phyloP scores from a whole-genome alignment of 2,113 vertebrate genomes.

The Strix aluco region DNA sequence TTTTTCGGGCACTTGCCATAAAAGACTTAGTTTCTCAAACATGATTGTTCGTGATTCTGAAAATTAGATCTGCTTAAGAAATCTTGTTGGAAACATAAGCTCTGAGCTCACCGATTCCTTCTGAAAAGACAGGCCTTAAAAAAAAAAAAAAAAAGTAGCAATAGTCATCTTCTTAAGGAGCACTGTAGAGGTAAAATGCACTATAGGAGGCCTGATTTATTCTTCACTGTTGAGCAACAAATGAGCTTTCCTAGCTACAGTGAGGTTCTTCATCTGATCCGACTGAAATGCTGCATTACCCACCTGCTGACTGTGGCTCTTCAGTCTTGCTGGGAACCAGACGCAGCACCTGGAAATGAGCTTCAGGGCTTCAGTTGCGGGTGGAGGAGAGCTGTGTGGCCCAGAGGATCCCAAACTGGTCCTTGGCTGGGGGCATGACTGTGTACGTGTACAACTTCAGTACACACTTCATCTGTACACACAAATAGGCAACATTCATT shows the following conservation, averaged over 20 bases:
- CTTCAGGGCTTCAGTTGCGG: neutral
- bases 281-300: accelerated
- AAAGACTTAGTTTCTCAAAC: neutral
- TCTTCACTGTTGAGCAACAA: neutral
- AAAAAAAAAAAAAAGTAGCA: neutral
- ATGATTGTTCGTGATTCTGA: neutral
- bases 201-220: neutral
- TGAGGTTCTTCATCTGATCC: neutral
- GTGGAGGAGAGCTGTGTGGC: neutral
- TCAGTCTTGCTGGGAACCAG: neutral
- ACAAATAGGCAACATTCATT: neutral
- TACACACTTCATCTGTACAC: neutral
- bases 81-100: neutral
- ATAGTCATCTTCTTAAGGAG: neutral
- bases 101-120: neutral
- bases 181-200: neutral
- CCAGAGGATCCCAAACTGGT: neutral
- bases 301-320: accelerated
- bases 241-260: neutral
- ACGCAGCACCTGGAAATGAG: neutral
- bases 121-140: neutral
- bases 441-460: accelerated
- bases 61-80: neutral
- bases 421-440: neutral
- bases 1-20: neutral